Percentiles rank a stretch among this genome's conserved stretches.
Conservation (phyloP, 1,140 invertebrate species). For the Neuroterus valhalla region DNA sequence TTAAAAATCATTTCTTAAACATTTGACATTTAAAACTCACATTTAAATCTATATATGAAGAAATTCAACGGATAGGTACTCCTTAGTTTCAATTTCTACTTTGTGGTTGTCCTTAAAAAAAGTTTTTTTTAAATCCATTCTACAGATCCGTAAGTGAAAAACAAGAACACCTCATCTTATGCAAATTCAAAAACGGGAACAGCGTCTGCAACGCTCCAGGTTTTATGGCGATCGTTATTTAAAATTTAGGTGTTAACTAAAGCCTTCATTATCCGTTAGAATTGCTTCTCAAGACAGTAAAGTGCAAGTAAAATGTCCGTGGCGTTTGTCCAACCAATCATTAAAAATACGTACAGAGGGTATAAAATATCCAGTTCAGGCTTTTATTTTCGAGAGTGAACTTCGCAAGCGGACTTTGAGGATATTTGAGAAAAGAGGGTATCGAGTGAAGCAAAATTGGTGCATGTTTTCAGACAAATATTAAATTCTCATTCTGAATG, state of each 20-base stretch:
- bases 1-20: too few species aligned
- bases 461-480: too few species aligned
- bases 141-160: background rate
- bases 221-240: background rate
- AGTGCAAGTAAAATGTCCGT: background rate
- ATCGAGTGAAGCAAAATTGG: background rate
- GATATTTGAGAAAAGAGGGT: background rate
- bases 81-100: too few species aligned
- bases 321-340: background rate
- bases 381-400: background rate
- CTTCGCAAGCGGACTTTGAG: background rate
- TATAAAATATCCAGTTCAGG: background rate
- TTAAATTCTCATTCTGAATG: too few species aligned
- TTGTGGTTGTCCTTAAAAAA: too few species aligned
- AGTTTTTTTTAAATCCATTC: background rate
- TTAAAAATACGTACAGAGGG: background rate
- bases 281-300: background rate
- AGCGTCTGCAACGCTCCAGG: background rate
- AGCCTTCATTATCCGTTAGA: background rate
- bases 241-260: constrained; percentile 1
- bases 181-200: background rate
- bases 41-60: too few species aligned
- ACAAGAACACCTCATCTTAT: background rate
- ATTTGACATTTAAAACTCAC: too few species aligned
- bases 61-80: too few species aligned